Evolutionary conservation across 2,888 invertebrate species (phyloP), one percentile per base, ranked within the genome.

Genomic region (Tetranychus piercei): DNA sequence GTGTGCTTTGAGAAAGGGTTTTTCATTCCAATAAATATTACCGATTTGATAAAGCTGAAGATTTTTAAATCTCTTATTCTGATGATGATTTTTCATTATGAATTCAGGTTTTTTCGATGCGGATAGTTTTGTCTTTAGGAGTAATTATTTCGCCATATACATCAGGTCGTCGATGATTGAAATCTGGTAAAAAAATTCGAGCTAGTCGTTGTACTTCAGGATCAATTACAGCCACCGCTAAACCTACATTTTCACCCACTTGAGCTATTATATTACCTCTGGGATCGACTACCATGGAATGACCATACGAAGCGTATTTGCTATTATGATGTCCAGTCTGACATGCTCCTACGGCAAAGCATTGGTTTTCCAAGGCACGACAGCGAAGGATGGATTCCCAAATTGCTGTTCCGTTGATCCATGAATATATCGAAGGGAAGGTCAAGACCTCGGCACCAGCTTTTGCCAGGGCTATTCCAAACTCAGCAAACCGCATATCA

Each of bases 291-390:
- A 90, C 88, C 88, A 94, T 85, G 0, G 92, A 88, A 82, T 94
- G 93, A 0, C 97, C 97, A 85, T 90, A 95, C 0, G 94, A 94
- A 34, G 86, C 97, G 85, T n/a, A n/a, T 79, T 94, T 94, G 0
- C 84, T 82, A 81, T 94, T 94, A 81, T 97, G 95, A 22, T 84
- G 82, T 0, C 96, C 96, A 6, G 88, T 87, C 82, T 97, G 97
- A 0, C 96, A 96, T 0, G 97, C 91, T 0, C 96, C 95, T 71
- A 97, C 84, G 0, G 97, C 94, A 83, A 90, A 97, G 79, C 94
- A 94, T 82, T 97, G 97, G 79, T 89, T 94, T 75, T 75, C 73
- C 81, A 99, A 92, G 0, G 97, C 97, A 78, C 96, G 86, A 0
- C 91, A 88, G 78, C 92, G 86, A 44, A 97, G 84, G 64, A 97